These are phyloP conservation scores for Onychorhynchus coronatus DNA, from an alignment of 2,113 vertebrate genomes.

Conservation along the genomic window DNA sequence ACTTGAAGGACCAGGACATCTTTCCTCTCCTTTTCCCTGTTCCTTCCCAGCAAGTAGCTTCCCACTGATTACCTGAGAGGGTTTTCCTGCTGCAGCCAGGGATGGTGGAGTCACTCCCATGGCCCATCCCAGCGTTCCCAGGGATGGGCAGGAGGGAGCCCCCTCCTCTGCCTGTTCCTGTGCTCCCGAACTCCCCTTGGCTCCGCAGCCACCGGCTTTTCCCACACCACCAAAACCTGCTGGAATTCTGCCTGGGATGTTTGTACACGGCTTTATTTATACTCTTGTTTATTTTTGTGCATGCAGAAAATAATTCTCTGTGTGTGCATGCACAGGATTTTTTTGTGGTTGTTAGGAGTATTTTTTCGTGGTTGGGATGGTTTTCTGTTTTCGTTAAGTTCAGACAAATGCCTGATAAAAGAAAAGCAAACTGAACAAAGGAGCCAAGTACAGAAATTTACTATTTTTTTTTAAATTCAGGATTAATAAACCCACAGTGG, in stretches of 20 bases:
- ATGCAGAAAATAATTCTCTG: not conserved
- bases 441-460: not conserved
- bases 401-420: not conserved
- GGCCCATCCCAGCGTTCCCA: rapidly evolving
- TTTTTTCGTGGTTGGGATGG: not conserved
- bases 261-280: constrained; percentile 2
- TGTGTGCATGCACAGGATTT: not conserved
- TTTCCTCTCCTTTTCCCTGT: not conserved
- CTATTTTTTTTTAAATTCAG: not conserved
- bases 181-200: rapidly evolving
- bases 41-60: not conserved
- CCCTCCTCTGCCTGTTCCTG: not conserved
- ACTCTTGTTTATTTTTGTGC: not conserved
- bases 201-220: not conserved
- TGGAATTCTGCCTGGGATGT: not conserved
- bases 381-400: not conserved
- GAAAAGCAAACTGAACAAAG: not conserved
- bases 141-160: not conserved
- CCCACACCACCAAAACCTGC: not conserved
- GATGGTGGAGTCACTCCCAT: not conserved
- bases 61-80: not conserved
- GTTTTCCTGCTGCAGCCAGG: not conserved
- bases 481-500: not conserved
- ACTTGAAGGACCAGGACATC: not conserved
- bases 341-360: not conserved